Percentiles rank a stretch among this genome's conserved stretches.
phyloP scores from a whole-genome alignment of 2,888 invertebrate genomes.

The Bedellia somnulentella region DNA sequence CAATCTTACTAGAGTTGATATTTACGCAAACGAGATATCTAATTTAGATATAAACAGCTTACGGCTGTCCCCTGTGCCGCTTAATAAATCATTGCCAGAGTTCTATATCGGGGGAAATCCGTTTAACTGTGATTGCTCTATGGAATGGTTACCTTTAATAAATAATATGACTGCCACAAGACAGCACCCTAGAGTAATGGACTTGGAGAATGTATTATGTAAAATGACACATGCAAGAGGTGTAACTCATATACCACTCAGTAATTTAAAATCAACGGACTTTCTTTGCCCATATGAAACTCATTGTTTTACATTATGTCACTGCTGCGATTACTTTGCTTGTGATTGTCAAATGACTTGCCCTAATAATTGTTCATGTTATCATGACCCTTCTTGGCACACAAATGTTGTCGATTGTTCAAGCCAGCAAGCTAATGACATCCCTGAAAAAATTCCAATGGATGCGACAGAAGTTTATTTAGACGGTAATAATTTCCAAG shows the following conservation, averaged over 20 bases:
- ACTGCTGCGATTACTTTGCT: constrained; percentile 93
- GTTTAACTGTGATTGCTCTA: constrained; percentile 91
- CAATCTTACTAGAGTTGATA: constrained; percentile 83
- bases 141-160: constrained; percentile 92
- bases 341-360: constrained; percentile 98
- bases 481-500: constrained; percentile 86
- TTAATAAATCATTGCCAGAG: constrained; percentile 78
- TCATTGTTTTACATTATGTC: constrained; percentile 91
- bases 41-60: constrained; percentile 82
- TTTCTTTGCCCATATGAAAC: constrained; percentile 90
- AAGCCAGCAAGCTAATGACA: constrained; percentile 71
- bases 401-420: constrained; percentile 92
- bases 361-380: constrained; percentile 90
- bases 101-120: constrained; percentile 93
- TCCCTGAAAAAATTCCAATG: constrained; percentile 88
- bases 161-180: constrained; percentile 82
- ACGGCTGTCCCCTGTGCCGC: constrained; percentile 73
- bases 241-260: constrained; percentile 73
- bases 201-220: constrained; percentile 84
- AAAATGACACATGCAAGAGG: constrained; percentile 83
- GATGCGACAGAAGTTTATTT: constrained; percentile 91
- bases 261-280: constrained; percentile 75
- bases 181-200: constrained; percentile 86
- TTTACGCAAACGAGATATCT: constrained; percentile 86
- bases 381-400: constrained; percentile 91